Evolutionary conservation across 2,888 invertebrate species (phyloP).

Genomic region (Polydesmus complanatus): DNA sequence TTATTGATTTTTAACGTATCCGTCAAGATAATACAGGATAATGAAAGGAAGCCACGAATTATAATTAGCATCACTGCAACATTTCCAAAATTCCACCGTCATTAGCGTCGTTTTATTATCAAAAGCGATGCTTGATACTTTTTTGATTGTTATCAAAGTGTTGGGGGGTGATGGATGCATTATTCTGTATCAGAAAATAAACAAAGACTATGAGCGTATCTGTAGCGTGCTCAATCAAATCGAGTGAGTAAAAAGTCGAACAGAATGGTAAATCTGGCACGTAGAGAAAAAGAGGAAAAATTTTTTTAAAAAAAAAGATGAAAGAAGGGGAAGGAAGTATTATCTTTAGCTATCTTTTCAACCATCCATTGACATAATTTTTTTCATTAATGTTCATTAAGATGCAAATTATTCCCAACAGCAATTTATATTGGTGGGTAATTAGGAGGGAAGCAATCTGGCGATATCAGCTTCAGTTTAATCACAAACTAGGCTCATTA

Average conservation of each 20-base stretch:
- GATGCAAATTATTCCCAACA: neutral
- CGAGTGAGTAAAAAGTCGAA: neutral
- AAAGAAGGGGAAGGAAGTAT: neutral
- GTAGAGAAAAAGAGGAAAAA: neutral
- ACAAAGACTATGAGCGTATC: neutral
- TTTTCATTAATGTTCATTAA: neutral
- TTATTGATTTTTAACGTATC: too few relatives aligned
- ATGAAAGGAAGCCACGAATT: too few relatives aligned
- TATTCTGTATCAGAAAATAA: neutral
- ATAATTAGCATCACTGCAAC: neutral
- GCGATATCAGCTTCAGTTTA: too few relatives aligned
- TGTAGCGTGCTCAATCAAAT: neutral
- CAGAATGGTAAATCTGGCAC: neutral
- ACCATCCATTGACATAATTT: neutral
- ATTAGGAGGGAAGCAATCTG: neutral
- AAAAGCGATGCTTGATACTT: neutral
- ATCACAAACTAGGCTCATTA: too few relatives aligned
- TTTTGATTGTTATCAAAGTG: neutral
- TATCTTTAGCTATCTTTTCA: neutral
- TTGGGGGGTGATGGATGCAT: neutral
- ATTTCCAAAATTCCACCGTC: neutral
- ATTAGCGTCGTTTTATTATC: neutral
- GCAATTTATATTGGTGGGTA: neutral
- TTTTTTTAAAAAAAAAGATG: too few relatives aligned
- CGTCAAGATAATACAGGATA: too few relatives aligned